Conservation (phyloP, 1,140 invertebrate species). For the Plodia interpunctella region DNA sequence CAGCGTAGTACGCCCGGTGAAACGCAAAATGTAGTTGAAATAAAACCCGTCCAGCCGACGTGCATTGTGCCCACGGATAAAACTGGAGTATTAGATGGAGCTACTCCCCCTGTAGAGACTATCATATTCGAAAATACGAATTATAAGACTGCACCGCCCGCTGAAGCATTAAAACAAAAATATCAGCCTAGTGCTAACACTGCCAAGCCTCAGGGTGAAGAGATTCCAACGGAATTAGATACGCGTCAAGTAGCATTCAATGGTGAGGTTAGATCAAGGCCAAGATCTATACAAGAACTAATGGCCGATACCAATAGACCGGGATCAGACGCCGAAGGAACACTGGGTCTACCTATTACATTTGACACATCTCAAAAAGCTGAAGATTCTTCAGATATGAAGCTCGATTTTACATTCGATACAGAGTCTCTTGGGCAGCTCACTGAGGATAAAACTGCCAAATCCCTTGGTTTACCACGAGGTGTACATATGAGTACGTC, state of each 20-base stretch:
- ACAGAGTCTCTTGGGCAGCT: conserved; percentile 84
- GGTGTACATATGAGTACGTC: conserved; percentile 80
- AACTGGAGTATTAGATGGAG: conserved; percentile 81
- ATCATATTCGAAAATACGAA: conserved; percentile 96
- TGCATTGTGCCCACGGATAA: conserved; percentile 58
- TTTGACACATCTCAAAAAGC: conserved; percentile 77
- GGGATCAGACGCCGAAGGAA: conserved; percentile 45
- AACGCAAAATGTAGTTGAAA: conserved; percentile 55
- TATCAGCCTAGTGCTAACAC: conserved; percentile 72
- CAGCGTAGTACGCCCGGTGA: conserved; percentile 80
- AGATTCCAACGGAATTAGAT: conserved; percentile 59
- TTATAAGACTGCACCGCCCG: conserved; percentile 82
- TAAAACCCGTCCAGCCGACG: conserved; percentile 52
- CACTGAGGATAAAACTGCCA: conserved; percentile 84
- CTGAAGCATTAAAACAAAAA: conserved; percentile 80
- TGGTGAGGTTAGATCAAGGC: conserved; percentile 57
- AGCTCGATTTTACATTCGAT: conserved; percentile 93
- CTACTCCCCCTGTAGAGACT: conserved; percentile 89
- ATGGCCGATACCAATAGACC: conserved; percentile 61
- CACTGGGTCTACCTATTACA: conserved; percentile 61
- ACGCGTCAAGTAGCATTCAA: conserved; percentile 58
- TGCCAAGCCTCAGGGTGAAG: conserved; percentile 57
- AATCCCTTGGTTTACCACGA: conserved; percentile 79
- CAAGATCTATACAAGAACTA: conserved; percentile 67
- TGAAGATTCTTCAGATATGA: conserved; percentile 92